These are phyloP conservation scores for Stenotaenia linearis DNA, from an alignment of 2,888 invertebrate genomes.

Conservation along the genomic window DNA sequence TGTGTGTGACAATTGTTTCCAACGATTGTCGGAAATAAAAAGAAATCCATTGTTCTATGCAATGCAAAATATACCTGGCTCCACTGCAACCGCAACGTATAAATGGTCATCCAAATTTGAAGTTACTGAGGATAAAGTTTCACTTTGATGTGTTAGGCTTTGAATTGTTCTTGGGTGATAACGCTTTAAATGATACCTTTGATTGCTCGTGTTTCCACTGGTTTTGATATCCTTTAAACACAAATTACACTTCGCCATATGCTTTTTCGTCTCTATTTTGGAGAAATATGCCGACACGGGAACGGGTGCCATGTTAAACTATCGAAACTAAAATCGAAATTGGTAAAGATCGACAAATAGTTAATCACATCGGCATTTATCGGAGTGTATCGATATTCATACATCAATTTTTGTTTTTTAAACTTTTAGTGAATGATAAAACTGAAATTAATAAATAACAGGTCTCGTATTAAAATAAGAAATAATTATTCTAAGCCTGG, in stretches of 20 bases:
- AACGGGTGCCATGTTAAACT: neutral
- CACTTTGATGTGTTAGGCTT: neutral
- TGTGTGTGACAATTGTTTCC: too few relatives aligned
- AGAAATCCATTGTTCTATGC: too few relatives aligned
- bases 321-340: too few relatives aligned
- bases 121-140: neutral
- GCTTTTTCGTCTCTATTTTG: neutral
- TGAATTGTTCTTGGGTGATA: neutral
- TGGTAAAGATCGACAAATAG: too few relatives aligned
- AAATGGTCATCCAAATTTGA: neutral
- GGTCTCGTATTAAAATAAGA: too few relatives aligned
- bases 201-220: neutral
- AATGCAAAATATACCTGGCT: neutral
- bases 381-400: neutral
- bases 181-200: neutral
- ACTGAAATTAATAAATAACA: too few relatives aligned
- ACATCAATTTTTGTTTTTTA: too few relatives aligned
- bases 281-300: neutral
- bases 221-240: neutral
- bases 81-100: neutral
- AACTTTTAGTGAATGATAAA: too few relatives aligned
- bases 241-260: neutral
- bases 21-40: too few relatives aligned
- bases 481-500: too few relatives aligned
- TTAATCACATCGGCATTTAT: neutral